A percentile compares a stretch with the other conserved stretches of the same genome.
phyloP scores from a whole-genome alignment of 2,888 invertebrate genomes.

The Sphinx pinastri region DNA sequence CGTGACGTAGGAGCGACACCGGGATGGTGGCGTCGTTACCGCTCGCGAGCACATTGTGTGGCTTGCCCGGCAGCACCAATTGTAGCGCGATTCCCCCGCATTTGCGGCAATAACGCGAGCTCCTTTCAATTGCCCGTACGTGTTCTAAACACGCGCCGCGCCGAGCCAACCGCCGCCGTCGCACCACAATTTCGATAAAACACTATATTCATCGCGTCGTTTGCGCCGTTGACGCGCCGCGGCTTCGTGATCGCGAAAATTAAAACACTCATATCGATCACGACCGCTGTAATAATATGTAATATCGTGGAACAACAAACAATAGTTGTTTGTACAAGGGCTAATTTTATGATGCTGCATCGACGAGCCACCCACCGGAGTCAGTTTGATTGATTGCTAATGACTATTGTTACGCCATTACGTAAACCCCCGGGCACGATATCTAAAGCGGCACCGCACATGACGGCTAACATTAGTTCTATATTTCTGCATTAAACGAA shows the following conservation, averaged over 20 bases:
- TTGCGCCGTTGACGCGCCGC: constrained; percentile 21
- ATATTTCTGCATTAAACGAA: constrained; percentile 56
- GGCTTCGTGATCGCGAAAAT: constrained; percentile 37
- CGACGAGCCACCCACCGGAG: constrained; percentile 63
- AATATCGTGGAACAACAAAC: constrained; percentile 41
- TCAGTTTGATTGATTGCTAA: constrained; percentile 77
- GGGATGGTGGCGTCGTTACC: constrained; percentile 54
- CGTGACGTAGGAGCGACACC: constrained; percentile 57
- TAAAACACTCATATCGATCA: constrained; percentile 49
- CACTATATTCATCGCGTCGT: constrained; percentile 62
- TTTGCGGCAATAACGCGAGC: constrained; percentile 75
- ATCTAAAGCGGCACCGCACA: constrained; percentile 61
- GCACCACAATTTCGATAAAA: constrained; percentile 70
- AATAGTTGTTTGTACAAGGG: constrained; percentile 50
- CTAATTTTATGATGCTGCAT: constrained; percentile 59
- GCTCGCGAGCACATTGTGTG: constrained; percentile 58
- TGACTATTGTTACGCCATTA: constrained; percentile 75
- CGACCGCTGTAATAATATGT: constrained; percentile 42
- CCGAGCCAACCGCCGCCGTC: constrained; percentile 64
- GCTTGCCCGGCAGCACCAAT: constrained; percentile 73
- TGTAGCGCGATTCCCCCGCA: constrained; percentile 66
- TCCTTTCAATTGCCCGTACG: constrained; percentile 77
- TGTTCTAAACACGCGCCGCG: constrained; percentile 71
- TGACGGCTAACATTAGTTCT: constrained; percentile 63
- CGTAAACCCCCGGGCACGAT: constrained; percentile 61